Conservation (phyloP, 1,140 invertebrate species). For the Callitettix versicolor region DNA sequence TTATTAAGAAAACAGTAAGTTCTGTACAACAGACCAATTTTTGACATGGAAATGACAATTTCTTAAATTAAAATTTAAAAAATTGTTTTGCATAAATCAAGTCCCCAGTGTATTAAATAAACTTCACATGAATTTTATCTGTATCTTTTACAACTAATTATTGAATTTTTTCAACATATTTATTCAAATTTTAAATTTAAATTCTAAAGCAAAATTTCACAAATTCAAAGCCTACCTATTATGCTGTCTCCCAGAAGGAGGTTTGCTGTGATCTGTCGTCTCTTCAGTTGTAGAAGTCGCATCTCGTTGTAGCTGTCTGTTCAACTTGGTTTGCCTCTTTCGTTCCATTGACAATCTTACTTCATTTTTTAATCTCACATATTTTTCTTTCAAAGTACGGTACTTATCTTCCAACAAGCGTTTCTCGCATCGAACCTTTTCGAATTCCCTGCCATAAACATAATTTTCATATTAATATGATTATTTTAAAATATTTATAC, state of each 20-base stretch:
- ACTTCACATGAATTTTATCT: too few relatives aligned
- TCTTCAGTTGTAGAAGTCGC: conserved; percentile 6
- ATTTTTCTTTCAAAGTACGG: conserved; percentile 68
- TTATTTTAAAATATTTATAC: not conserved
- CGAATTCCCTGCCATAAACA: conserved; percentile 27
- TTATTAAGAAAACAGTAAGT: too few relatives aligned
- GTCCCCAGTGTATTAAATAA: too few relatives aligned
- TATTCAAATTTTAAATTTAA: too few relatives aligned
- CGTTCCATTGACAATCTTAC: conserved; percentile 53
- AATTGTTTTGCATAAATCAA: too few relatives aligned
- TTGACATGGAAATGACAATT: too few relatives aligned
- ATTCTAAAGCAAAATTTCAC: too few relatives aligned
- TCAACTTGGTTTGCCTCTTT: conserved; percentile 30
- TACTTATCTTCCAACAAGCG: conserved; percentile 64
- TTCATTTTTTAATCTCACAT: conserved; percentile 64
- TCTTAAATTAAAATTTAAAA: too few relatives aligned
- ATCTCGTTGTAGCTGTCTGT: conserved; percentile 10
- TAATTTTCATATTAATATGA: not conserved
- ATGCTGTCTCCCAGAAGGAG: conserved; percentile 6
- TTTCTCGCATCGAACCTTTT: conserved; percentile 59
- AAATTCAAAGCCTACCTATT: too few relatives aligned
- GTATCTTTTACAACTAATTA: too few relatives aligned
- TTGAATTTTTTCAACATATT: too few relatives aligned
- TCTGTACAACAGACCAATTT: too few relatives aligned
- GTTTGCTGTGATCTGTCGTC: conserved; percentile 2